phyloP scores from a whole-genome alignment of 2,888 invertebrate genomes.

The Polyommatus icarus region DNA sequence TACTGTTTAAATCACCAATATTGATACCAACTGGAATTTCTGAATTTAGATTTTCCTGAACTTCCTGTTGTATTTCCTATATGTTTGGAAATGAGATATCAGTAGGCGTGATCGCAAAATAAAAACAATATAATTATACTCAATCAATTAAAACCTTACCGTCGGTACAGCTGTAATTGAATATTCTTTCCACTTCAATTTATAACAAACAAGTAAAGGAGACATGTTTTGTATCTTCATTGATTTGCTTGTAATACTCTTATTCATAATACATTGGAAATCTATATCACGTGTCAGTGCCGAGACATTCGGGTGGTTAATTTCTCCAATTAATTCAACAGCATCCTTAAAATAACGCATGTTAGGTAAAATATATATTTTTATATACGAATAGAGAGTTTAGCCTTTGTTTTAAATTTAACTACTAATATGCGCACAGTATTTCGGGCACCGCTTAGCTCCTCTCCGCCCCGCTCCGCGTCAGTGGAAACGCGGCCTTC shows the following conservation, averaged over 20 bases:
- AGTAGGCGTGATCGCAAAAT: background rate
- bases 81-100: background rate
- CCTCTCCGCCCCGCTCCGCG: too few species aligned
- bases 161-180: constrained; percentile 45
- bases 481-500: too few species aligned
- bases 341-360: constrained; percentile 77
- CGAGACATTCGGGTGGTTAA: constrained; percentile 85
- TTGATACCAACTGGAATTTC: background rate
- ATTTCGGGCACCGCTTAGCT: too few species aligned
- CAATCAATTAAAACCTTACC: constrained; percentile 46
- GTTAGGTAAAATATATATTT: background rate
- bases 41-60: background rate
- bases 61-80: background rate
- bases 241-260: constrained; percentile 61
- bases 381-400: background rate
- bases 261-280: constrained; percentile 81
- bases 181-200: constrained; percentile 65
- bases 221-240: constrained; percentile 70
- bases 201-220: constrained; percentile 65
- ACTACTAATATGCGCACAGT: background rate
- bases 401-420: background rate
- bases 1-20: background rate
- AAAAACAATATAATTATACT: background rate
- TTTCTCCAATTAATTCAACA: constrained; percentile 81
- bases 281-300: constrained; percentile 78